phyloP scores from a whole-genome alignment of 2,797 vertebrate genomes.

The Podarcis siculus region DNA sequence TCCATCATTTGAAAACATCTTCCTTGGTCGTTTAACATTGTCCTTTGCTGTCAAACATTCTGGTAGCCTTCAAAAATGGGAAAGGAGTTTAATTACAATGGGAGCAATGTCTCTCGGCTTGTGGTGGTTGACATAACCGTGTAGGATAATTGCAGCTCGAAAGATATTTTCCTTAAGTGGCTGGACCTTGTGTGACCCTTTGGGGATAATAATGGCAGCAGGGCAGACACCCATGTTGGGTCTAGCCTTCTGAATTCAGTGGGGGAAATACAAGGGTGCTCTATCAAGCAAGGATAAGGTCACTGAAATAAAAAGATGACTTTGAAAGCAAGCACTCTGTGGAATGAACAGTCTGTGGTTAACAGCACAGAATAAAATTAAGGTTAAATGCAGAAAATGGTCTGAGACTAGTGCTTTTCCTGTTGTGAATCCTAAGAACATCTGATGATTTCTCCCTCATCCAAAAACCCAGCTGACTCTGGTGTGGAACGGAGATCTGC shows the following conservation, averaged over 20 bases:
- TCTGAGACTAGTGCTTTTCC: neutral
- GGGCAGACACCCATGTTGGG: neutral
- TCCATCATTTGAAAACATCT: neutral
- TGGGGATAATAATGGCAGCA: neutral
- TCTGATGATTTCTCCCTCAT: neutral
- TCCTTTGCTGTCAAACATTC: constrained; percentile 22
- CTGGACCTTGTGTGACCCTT: neutral
- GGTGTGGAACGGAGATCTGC: neutral
- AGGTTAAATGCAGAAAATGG: neutral
- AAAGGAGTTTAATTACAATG: constrained; percentile 22
- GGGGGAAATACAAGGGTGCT: neutral
- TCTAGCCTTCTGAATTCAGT: neutral
- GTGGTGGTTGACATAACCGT: neutral
- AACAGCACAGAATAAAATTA: neutral
- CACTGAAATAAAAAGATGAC: neutral
- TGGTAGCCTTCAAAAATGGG: constrained; percentile 17
- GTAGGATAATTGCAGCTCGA: constrained; percentile 26
- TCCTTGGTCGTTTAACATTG: constrained; percentile 5
- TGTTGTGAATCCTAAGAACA: too few species aligned
- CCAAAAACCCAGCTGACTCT: neutral
- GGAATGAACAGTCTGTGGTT: neutral
- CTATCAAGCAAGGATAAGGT: neutral
- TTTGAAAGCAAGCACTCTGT: neutral
- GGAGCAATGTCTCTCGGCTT: accelerated
- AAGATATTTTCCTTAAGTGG: neutral